A percentile compares a stretch with the other conserved stretches of the same genome.
Evolutionary conservation across 1,140 invertebrate species (phyloP).

Genomic region (Penaeus japonicus): DNA sequence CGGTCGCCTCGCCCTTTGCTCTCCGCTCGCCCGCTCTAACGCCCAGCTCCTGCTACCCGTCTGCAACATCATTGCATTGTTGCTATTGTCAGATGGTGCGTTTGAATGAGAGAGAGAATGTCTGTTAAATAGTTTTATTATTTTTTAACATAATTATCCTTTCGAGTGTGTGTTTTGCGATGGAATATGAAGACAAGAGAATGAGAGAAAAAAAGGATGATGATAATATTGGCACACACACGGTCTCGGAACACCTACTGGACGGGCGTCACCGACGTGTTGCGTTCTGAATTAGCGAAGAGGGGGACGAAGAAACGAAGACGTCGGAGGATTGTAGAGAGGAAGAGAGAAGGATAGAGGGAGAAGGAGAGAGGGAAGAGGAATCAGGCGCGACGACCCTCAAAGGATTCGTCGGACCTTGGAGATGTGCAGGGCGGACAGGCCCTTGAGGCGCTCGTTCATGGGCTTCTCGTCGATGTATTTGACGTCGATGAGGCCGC

Average conservation of each 20-base stretch:
- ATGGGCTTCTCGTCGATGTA: slow-evolving; percentile 50
- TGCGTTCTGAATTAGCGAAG: neutral
- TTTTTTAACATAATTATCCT: too few relatives aligned
- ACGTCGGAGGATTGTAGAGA: neutral
- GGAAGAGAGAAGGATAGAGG: neutral
- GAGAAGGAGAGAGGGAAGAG: neutral
- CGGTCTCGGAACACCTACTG: neutral
- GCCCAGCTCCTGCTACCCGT: too few relatives aligned
- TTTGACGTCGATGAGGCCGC: slow-evolving; percentile 42
- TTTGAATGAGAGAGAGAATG: too few relatives aligned
- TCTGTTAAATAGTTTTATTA: too few relatives aligned
- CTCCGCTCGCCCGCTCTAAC: neutral
- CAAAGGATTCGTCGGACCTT: slow-evolving; percentile 49
- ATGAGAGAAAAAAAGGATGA: neutral
- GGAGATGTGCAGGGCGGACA: slow-evolving; percentile 49
- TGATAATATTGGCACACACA: neutral
- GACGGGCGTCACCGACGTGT: neutral
- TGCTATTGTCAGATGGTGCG: too few relatives aligned
- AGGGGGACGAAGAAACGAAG: neutral
- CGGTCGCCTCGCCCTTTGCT: neutral
- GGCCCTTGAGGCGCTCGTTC: slow-evolving; percentile 31
- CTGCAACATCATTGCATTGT: too few relatives aligned
- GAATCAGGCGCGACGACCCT: neutral
- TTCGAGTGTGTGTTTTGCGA: too few relatives aligned
- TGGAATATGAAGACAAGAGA: neutral